phyloP scores from a whole-genome alignment of 2,888 invertebrate genomes.

The Hesperia comma region DNA sequence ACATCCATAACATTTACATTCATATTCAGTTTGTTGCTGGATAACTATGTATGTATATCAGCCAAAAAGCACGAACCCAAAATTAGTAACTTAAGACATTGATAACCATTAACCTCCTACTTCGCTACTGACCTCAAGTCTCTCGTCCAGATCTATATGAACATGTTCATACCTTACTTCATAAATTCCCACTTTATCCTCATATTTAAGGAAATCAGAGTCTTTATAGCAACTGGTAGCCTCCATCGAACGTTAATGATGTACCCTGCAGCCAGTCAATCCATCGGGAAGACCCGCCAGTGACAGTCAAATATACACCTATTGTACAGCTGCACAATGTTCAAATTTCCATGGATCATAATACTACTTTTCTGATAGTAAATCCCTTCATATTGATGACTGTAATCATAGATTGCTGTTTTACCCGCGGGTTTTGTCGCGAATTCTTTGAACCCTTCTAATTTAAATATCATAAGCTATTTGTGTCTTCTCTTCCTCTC shows the following conservation, averaged over 20 bases:
- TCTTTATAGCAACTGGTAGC: conserved; percentile 59
- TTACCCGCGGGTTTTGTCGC: conserved; percentile 35
- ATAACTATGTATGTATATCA: too few species aligned
- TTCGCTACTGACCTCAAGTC: too few species aligned
- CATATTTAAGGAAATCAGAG: conserved; percentile 47
- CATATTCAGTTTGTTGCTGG: too few species aligned
- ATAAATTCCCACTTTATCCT: conserved; percentile 7
- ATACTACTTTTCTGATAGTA: conserved; percentile 2
- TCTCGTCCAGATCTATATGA: too few species aligned
- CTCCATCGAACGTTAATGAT: conserved; percentile 71
- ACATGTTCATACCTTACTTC: neutral
- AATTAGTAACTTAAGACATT: too few species aligned
- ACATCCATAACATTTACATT: too few species aligned
- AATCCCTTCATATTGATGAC: conserved; percentile 27
- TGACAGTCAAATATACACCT: conserved; percentile 39
- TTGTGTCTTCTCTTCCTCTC: neutral
- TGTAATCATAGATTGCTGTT: conserved; percentile 45
- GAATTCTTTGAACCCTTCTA: conserved; percentile 18
- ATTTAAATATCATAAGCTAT: neutral
- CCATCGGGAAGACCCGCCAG: conserved; percentile 57
- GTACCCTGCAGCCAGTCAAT: conserved; percentile 62
- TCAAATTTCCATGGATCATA: conserved; percentile 33
- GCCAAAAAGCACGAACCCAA: too few species aligned
- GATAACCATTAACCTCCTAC: too few species aligned
- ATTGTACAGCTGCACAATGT: conserved; percentile 23